phyloP scores from a whole-genome alignment of 2,888 invertebrate species.

The Pammene aurita region DNA sequence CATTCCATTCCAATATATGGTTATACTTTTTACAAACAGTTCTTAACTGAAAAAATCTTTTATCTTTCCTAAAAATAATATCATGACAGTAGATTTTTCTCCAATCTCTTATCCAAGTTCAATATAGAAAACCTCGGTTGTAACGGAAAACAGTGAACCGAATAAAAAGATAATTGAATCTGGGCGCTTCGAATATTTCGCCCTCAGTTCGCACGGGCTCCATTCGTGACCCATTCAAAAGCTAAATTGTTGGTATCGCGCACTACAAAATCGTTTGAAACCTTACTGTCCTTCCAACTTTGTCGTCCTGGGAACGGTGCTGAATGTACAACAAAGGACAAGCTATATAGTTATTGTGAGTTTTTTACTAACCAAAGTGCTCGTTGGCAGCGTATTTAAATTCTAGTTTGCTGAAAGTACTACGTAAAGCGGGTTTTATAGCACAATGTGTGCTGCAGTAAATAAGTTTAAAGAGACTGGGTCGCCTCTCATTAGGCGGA shows the following conservation, averaged over 20 bases:
- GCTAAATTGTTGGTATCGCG: slow-evolving; percentile 13
- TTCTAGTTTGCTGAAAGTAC: slow-evolving; percentile 14
- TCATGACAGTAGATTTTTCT: neutral
- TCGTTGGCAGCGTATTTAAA: slow-evolving; percentile 16
- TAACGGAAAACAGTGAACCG: slow-evolving; percentile 10
- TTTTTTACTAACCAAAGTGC: slow-evolving; percentile 13
- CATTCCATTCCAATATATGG: too few relatives aligned
- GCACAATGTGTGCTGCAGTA: slow-evolving; percentile 28
- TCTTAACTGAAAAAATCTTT: neutral
- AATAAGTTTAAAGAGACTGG: slow-evolving; percentile 40
- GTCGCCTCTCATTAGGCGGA: slow-evolving; percentile 44
- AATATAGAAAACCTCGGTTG: neutral
- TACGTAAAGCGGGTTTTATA: slow-evolving; percentile 22
- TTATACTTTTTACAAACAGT: neutral
- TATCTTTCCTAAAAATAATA: neutral
- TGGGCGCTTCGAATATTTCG: slow-evolving; percentile 4
- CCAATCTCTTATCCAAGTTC: neutral
- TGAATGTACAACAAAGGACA: slow-evolving; percentile 17
- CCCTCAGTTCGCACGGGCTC: neutral
- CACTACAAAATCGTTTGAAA: slow-evolving; percentile 7
- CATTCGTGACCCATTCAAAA: slow-evolving; percentile 17
- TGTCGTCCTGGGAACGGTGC: slow-evolving; percentile 16
- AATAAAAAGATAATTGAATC: slow-evolving; percentile 22
- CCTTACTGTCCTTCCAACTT: slow-evolving; percentile 19
- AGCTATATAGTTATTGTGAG: slow-evolving; percentile 25